These are phyloP conservation scores for Lycodopsis pacificus DNA, from an alignment of 2,797 vertebrate species.

Conservation along the genomic window DNA sequence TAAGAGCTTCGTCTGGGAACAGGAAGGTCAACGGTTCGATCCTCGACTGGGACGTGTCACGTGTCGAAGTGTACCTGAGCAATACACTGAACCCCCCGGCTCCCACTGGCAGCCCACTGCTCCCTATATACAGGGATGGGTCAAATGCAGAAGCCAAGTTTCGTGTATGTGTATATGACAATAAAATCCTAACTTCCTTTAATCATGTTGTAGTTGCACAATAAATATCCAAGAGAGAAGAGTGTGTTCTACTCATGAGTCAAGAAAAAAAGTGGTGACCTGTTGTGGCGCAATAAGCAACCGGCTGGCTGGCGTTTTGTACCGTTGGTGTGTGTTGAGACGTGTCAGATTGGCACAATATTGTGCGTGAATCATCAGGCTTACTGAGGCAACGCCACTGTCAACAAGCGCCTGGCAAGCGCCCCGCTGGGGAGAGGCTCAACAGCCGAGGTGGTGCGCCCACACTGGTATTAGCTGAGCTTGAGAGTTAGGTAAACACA, in stretches of 20 bases:
- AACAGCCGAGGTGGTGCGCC: slow-evolving; percentile 35
- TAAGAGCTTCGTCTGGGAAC: too few relatives aligned
- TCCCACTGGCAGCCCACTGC: too few relatives aligned
- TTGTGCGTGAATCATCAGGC: slow-evolving; percentile 68
- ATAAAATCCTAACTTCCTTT: too few relatives aligned
- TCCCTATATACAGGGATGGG: too few relatives aligned
- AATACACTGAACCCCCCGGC: too few relatives aligned
- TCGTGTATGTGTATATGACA: too few relatives aligned
- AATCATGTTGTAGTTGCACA: slow-evolving; percentile 59
- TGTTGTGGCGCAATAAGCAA: slow-evolving; percentile 54
- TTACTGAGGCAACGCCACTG: slow-evolving; percentile 56
- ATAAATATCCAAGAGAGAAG: slow-evolving; percentile 42
- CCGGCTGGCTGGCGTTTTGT: slow-evolving; percentile 30
- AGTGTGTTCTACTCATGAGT: slow-evolving; percentile 20
- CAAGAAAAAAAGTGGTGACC: slow-evolving; percentile 20
- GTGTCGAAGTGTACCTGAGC: too few relatives aligned
- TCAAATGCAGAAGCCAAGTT: too few relatives aligned
- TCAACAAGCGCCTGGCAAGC: slow-evolving; percentile 62
- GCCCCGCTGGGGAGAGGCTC: slow-evolving; percentile 63
- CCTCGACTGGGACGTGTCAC: too few relatives aligned
- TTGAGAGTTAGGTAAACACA: slow-evolving; percentile 64
- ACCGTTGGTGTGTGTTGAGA: slow-evolving; percentile 56
- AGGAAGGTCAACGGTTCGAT: too few relatives aligned
- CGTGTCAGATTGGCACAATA: slow-evolving; percentile 59
- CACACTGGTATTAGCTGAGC: slow-evolving; percentile 47